Percentiles rank a stretch among this genome's conserved stretches.
phyloP scores from a whole-genome alignment of 2,797 vertebrate species.

The Sebastes wilsoni region DNA sequence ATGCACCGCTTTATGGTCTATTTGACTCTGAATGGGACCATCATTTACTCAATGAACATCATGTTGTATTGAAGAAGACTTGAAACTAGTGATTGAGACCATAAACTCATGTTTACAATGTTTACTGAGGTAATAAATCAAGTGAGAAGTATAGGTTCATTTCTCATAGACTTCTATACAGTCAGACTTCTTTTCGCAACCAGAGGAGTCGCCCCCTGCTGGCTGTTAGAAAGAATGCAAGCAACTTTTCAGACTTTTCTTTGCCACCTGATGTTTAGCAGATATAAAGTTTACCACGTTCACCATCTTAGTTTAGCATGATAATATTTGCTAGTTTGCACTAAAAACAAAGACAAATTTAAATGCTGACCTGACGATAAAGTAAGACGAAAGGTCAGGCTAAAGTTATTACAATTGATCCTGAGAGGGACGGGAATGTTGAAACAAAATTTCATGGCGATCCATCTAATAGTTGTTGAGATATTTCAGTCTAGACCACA shows the following conservation, averaged over 20 bases:
- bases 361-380: background rate
- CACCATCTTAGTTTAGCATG: background rate
- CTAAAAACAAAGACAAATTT: background rate
- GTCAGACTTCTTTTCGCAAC: too few relatives aligned
- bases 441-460: background rate
- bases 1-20: fast-evolving
- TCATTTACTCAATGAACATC: too few relatives aligned
- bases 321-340: background rate
- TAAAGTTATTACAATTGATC: background rate
- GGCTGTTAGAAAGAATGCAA: too few relatives aligned
- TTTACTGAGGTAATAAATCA: too few relatives aligned
- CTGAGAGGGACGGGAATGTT: background rate
- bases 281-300: background rate
- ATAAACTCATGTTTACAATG: too few relatives aligned
- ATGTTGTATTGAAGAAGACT: too few relatives aligned
- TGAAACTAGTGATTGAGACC: too few relatives aligned
- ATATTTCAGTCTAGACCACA: background rate
- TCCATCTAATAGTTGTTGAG: background rate
- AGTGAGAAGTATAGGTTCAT: too few relatives aligned
- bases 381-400: background rate
- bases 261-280: background rate
- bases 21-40: too few relatives aligned
- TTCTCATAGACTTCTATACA: too few relatives aligned
- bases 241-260: too few relatives aligned
- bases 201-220: too few relatives aligned